phyloP scores from a whole-genome alignment of 2,113 vertebrate species.

The Mixornis gularis region DNA sequence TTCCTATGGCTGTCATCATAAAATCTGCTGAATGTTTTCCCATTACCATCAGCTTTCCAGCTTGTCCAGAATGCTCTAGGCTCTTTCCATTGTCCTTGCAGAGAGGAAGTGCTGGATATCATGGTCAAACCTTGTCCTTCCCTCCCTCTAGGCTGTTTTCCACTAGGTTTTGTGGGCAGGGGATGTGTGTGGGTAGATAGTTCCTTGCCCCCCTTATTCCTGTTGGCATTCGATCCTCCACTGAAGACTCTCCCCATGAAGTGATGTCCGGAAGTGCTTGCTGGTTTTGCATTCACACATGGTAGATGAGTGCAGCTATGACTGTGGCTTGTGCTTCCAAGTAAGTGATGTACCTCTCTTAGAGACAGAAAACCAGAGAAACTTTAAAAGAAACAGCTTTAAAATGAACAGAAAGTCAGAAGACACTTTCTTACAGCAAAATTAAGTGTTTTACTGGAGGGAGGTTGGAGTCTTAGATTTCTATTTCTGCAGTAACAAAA shows the following conservation, averaged over 20 bases:
- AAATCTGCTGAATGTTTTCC: background rate
- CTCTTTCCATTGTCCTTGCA: fast-evolving
- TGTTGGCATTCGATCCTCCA: background rate
- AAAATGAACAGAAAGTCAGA: background rate
- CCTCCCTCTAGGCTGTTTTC: background rate
- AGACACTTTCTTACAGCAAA: background rate
- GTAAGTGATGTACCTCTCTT: background rate
- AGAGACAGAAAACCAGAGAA: background rate
- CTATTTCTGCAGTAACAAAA: background rate
- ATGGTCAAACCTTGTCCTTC: background rate
- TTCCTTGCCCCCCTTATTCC: background rate
- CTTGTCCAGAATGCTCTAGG: background rate
- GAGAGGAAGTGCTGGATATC: background rate
- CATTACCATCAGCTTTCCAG: background rate
- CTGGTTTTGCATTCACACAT: background rate
- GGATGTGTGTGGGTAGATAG: background rate
- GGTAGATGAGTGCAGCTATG: background rate
- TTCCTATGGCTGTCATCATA: background rate
- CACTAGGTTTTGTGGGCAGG: background rate
- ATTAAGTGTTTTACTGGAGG: background rate
- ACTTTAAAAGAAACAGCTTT: background rate
- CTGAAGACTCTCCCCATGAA: background rate
- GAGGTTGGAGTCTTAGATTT: background rate
- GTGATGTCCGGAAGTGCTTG: background rate
- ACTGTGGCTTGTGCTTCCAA: background rate